A percentile compares a stretch with the other conserved stretches of the same genome.
phyloP scores from a whole-genome alignment of 2,113 vertebrate genomes.

The Pterophyllum scalare region DNA sequence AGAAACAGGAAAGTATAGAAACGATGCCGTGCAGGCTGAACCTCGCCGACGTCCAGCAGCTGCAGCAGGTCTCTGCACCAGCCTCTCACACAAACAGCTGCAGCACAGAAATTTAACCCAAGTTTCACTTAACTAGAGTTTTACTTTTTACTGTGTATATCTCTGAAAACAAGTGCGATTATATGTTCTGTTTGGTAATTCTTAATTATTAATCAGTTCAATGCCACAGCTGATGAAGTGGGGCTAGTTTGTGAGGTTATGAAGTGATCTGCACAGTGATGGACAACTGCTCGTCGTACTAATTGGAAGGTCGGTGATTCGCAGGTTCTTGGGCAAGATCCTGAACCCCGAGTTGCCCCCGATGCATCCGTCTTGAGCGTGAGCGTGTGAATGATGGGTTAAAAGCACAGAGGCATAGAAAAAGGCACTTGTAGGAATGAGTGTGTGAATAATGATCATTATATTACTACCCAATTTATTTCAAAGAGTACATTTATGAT shows the following conservation, averaged over 20 bases:
- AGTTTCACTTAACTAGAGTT: neutral
- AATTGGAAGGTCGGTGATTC: neutral
- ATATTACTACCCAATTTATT: no score
- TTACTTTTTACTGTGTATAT: neutral
- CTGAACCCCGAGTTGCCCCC: neutral
- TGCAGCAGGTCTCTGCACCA: neutral
- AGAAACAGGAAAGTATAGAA: neutral
- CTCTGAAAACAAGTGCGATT: no score
- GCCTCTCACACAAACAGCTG: slow-evolving; percentile 6
- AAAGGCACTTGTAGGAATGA: neutral
- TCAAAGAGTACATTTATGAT: no score
- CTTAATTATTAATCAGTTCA: no score
- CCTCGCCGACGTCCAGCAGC: neutral
- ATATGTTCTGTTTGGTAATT: no score
- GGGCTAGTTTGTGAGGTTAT: neutral
- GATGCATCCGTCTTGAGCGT: neutral
- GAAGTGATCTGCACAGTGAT: neutral
- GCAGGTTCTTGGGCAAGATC: neutral
- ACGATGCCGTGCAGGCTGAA: neutral
- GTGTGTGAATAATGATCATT: neutral
- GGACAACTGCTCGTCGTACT: neutral
- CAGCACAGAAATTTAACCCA: neutral
- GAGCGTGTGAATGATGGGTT: neutral
- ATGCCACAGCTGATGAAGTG: no score
- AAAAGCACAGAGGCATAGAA: neutral